Base-by-base conservation (phyloP, 2,113 vertebrate genomes). In the Boulengeromyrus knoepffleri region DNA sequence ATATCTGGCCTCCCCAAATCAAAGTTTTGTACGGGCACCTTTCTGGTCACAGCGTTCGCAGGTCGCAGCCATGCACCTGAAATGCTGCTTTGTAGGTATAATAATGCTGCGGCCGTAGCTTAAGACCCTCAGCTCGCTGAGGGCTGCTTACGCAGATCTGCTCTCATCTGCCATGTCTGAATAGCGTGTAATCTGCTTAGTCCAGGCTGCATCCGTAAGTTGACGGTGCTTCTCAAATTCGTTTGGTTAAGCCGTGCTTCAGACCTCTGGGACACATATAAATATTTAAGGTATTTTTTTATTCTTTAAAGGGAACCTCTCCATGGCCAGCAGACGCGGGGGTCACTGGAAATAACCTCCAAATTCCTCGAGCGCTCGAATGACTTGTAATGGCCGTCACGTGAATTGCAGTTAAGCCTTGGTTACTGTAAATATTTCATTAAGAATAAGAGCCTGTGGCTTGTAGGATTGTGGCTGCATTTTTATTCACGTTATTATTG, bases 381-480 rank as follows among this genome's bases (percentile, higher is more conserved):
- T 42, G 36, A 42, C 74, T 39, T 42, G 74, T 77, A 77, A 77
- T 39, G 36, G 15, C 36, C 31, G 1, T 42, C 31, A 19, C 13
- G 2, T 80, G 74, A 80, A 80, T 80, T 42, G 39, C 74, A 80
- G 36, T 80, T 42, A 80, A 80, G 15, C 74, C 74, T 80, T 21
- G 74, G 5, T 80, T 80, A 80, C 74, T 80, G 74, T 80, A 80
- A 80, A 80, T 80, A 80, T 80, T 80, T 80, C 74, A 80, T 80
- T 42, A 80, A 42, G 74, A 80, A 42, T 80, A 42, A 36, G 74
- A 42, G 36, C 36, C 15, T 42, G 36, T 5, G 36, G 36, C 19
- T 39, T 21, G 74, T 42, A 80, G 74, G 74, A 19, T 39, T 42
- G 36, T 2, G 31, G 4, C 17, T 42, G 13, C 74, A 39, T 80